Evolutionary conservation across 1,140 invertebrate species (phyloP).

Genomic region (Atta colombica): DNA sequence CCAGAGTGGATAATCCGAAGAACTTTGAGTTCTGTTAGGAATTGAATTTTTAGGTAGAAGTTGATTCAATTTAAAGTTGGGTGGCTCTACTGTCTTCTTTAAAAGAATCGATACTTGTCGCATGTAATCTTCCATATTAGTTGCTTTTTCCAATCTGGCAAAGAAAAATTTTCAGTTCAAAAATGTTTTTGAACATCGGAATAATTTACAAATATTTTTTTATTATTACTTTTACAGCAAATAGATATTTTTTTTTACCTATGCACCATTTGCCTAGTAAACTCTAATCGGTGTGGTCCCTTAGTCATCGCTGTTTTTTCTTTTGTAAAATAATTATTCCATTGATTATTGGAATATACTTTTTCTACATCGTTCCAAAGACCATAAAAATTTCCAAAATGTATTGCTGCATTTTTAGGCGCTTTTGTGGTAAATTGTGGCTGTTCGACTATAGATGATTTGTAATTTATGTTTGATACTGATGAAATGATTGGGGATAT

Average conservation of each 20-base stretch:
- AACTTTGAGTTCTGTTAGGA: constrained; percentile 60
- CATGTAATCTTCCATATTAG: constrained; percentile 70
- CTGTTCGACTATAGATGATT: neutral
- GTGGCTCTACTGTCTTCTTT: constrained; percentile 76
- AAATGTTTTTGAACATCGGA: neutral
- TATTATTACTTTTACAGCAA: neutral
- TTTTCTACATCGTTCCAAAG: constrained; percentile 26
- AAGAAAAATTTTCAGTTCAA: neutral
- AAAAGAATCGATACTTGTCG: constrained; percentile 74
- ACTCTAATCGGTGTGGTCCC: constrained; percentile 56
- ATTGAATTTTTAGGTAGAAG: constrained; percentile 73
- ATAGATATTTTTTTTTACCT: constrained; percentile 59
- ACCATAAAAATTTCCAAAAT: constrained; percentile 75
- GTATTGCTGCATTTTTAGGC: constrained; percentile 65
- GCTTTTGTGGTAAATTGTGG: neutral
- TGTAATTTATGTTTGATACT: neutral
- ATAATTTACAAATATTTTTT: neutral
- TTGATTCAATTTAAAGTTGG: constrained; percentile 71
- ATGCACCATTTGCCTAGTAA: constrained; percentile 77
- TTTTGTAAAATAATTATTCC: neutral
- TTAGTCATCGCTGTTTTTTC: constrained; percentile 42
- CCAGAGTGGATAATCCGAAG: constrained; percentile 74
- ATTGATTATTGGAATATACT: constrained; percentile 1
- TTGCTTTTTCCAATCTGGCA: constrained; percentile 72
- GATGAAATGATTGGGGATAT: neutral